Evolutionary conservation across 92 coral and sea anemone genomes (phyloP), one percentile per base, ranked within the genome.

Genomic region (Porites evermanni): DNA sequence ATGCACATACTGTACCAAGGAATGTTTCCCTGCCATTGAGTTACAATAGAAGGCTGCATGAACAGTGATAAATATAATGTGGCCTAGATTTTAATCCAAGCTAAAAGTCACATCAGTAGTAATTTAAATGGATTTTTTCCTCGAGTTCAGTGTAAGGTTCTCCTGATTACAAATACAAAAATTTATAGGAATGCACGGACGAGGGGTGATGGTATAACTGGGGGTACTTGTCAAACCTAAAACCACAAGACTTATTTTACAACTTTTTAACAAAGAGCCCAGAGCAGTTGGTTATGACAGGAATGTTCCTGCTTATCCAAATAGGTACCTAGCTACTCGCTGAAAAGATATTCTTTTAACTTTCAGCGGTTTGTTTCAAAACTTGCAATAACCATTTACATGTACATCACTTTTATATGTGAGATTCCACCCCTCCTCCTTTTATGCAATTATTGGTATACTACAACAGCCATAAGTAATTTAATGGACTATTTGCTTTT

Each of bases 381-480:
- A 74, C 64, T 52, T 74, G 21, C 66, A 53, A 74, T 74, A 74
- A 74, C 64, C 79, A 74, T 26, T 47, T 74, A 53, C 79, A 74
- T 20, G 16, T 54, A 53, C 79, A 70, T 12, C 6, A 74, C 65
- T 74, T 9, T 74, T 75, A 60, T 56, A 56, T 54, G 52, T 75
- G 79, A 75, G 79, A 29, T 54, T 23, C 53, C 79, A 75, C 67
- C 79, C 67, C 79, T 54, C 79, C 79, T 54, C 79, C 79, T 75
- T 20, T 53, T 53, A 75, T 75, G 79, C 79, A 75, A 0, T 29
- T 29, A 54, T 53, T 14, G 79, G 51, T 75, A 58, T 58, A 75
- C 79, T 54, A 75, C 67, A 75, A 75, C 79, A 75, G 67, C 47
- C 66, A 56, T 75, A 58, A 23, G 47, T 54, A 54, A 54, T 56